Conservation (phyloP, 2,113 vertebrate species). For the Rhegmatorhina hoffmannsi region DNA sequence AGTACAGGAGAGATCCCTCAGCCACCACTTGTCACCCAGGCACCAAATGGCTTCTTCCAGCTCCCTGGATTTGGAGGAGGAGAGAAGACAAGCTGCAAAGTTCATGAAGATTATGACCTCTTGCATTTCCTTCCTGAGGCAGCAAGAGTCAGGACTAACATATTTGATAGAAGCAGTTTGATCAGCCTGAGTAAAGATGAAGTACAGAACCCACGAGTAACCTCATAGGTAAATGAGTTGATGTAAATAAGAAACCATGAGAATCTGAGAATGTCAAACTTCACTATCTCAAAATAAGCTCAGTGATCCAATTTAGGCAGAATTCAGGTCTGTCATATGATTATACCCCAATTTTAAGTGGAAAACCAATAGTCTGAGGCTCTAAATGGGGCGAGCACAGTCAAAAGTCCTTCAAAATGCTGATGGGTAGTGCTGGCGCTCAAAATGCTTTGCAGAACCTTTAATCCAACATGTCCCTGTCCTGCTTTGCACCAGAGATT, state of each 20-base stretch:
- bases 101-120: accelerated
- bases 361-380: neutral
- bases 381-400: neutral
- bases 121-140: neutral
- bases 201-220: neutral
- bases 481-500: neutral
- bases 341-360: neutral
- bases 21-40: neutral
- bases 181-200: neutral
- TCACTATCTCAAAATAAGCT: neutral
- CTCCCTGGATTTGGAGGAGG: neutral
- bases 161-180: neutral
- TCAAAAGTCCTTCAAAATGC: neutral
- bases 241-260: neutral
- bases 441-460: neutral
- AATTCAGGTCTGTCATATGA: neutral
- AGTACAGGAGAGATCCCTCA: neutral
- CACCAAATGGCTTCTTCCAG: accelerated
- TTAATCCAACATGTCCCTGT: neutral
- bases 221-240: neutral
- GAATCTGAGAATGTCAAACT: neutral
- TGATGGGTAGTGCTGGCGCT: neutral
- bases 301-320: neutral
- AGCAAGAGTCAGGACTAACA: neutral
- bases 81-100: neutral